Evolutionary conservation across 1,140 invertebrate species (phyloP), one percentile per base, ranked within the genome.

Genomic region (Magallana gigas): DNA sequence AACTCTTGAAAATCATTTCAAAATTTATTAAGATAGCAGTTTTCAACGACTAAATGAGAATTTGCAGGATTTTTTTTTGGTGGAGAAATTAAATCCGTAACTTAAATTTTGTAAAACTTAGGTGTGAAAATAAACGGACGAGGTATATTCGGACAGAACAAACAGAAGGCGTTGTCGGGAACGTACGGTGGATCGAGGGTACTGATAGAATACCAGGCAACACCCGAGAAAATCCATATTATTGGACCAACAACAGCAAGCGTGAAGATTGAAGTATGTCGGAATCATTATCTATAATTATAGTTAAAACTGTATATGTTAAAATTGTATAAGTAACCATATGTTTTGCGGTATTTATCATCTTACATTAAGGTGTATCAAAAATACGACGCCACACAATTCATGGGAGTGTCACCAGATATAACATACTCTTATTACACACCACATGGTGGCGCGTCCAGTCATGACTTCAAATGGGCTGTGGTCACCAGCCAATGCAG

Each of bases 251-350:
- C 90, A 16, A 83, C 87, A 9, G 68, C 83, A n/a, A 76, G 84
- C 56, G 68, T 90, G 8, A 85, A 91, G 56, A 87, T 87, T 23
- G 88, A 92, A 88, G 91, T 92, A 60, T 59, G 83, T 84, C 5
- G 11, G 1, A 59, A 18, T 62, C 2, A 57, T 82, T 71, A 8
- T 56, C 62, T 80, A 8, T 7, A 58, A 1, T 59, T 83, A 3
- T 57, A 48, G 36, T 16, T 58, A 11, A 12, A 11, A 56, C n/a
- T 48, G 18, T n/a, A 12, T 57, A 12, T 23, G 2, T 80, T 48
- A 48, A 48, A 48, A 48, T 48, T 48, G 36, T 64, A 64, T 14
- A 64, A 3, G 62, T 18, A 64, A 16, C 23, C 23, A 23, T 23
- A 23, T 6, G 11, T 85, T 68, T n/a, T n/a, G 59, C 1, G 12